Conservation (phyloP, 2,888 invertebrate genomes). For the Plagodis pulveraria region DNA sequence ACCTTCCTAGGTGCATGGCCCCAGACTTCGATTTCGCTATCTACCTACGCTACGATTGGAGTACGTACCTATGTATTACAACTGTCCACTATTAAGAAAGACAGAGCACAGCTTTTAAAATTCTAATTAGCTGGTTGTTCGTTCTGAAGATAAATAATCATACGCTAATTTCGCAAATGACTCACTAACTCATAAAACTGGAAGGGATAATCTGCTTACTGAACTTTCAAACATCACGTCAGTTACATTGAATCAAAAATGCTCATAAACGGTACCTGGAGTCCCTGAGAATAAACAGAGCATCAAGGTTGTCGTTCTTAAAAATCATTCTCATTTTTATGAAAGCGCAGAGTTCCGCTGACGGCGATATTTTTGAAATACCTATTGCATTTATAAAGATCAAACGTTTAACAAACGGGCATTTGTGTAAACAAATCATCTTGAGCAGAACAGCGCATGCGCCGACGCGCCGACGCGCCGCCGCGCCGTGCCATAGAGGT, state of each 20-base stretch:
- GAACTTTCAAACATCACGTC: slow-evolving; percentile 68
- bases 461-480: slow-evolving; percentile 20
- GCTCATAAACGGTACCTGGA: slow-evolving; percentile 70
- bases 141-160: no score
- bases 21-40: no score
- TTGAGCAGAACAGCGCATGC: slow-evolving; percentile 36
- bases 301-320: slow-evolving; percentile 81
- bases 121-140: no score
- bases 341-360: slow-evolving; percentile 69
- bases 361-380: slow-evolving; percentile 80
- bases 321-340: slow-evolving; percentile 80
- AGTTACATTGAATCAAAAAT: slow-evolving; percentile 65
- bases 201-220: slow-evolving; percentile 42
- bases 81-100: no score
- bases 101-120: no score
- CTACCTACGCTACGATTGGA: no score
- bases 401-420: slow-evolving; percentile 80
- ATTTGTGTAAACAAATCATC: slow-evolving; percentile 80
- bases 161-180: neutral
- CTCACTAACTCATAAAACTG: slow-evolving; percentile 16
- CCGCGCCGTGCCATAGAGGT: slow-evolving; percentile 3
- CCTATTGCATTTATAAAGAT: slow-evolving; percentile 84
- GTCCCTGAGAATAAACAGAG: slow-evolving; percentile 64
- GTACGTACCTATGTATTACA: no score
- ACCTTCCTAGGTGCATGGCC: no score